phyloP scores from a whole-genome alignment of 2,888 invertebrate genomes.

The Coleophora deauratella region DNA sequence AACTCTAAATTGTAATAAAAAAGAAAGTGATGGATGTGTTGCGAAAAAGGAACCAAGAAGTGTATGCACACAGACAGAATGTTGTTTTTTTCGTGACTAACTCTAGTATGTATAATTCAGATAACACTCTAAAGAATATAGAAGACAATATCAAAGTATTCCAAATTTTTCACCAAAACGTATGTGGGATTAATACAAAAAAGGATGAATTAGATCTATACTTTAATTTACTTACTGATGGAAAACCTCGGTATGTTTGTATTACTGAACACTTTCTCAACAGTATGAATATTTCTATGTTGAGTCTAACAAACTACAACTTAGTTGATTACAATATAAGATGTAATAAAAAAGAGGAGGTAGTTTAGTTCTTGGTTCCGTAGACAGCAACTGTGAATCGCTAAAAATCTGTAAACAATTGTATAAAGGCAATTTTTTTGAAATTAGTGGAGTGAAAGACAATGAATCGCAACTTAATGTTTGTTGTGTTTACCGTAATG shows the following conservation, averaged over 20 bases:
- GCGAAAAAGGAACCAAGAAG: too few relatives aligned
- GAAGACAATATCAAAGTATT: too few relatives aligned
- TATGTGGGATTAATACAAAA: conserved; percentile 1
- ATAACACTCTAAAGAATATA: too few relatives aligned
- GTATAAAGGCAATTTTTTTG: background rate
- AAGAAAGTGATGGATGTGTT: too few relatives aligned
- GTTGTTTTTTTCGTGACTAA: too few relatives aligned
- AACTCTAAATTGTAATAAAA: too few relatives aligned
- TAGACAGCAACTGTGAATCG: background rate
- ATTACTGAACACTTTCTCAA: conserved; percentile 3
- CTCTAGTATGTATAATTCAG: too few relatives aligned
- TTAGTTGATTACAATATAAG: background rate
- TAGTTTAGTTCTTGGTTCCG: background rate
- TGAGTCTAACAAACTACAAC: background rate
- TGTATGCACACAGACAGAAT: too few relatives aligned
- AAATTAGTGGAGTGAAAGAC: conserved; percentile 2
- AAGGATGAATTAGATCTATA: conserved; percentile 1
- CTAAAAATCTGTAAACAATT: background rate
- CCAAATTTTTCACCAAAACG: conserved; percentile 1
- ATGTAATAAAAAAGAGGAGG: background rate
- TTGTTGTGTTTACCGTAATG: conserved; percentile 1
- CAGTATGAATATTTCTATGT: background rate
- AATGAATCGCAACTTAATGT: background rate
- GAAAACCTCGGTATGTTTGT: conserved; percentile 1
- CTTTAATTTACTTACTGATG: background rate